Evolutionary conservation across 2,888 invertebrate genomes (phyloP).

Genomic region (Schizaphis graminum): DNA sequence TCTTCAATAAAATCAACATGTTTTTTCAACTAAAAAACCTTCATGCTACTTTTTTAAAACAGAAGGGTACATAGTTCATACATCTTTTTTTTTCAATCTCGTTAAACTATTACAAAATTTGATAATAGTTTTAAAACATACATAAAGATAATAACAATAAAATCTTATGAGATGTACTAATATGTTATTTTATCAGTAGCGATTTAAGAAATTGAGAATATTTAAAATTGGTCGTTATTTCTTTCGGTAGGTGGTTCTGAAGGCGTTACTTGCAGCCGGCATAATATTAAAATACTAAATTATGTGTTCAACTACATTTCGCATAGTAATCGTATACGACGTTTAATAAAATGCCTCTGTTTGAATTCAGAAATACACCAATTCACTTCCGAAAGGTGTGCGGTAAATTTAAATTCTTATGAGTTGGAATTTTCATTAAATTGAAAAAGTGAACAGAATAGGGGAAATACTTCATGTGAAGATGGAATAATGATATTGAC

Average conservation of each 20-base stretch:
- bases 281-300: conserved; percentile 56
- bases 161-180: not conserved
- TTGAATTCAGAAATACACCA: conserved; percentile 48
- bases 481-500: conserved; percentile 38
- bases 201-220: not conserved
- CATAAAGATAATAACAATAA: not conserved
- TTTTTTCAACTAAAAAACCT: not conserved
- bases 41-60: not conserved
- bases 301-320: conserved; percentile 6
- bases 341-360: conserved; percentile 42
- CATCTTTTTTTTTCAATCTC: not conserved
- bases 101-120: not conserved
- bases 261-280: conserved; percentile 19
- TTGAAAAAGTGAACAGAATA: conserved; percentile 23
- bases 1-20: not conserved
- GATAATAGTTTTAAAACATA: not conserved
- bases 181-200: not conserved
- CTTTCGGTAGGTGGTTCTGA: not conserved
- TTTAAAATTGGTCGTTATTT: conserved; percentile 3
- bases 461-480: not conserved
- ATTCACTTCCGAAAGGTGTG: conserved; percentile 23
- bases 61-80: not conserved
- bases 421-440: conserved; percentile 53
- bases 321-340: conserved; percentile 19
- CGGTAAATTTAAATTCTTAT: conserved; percentile 33